Conservation (phyloP, 2,113 vertebrate species). For the Salvator merianae region DNA sequence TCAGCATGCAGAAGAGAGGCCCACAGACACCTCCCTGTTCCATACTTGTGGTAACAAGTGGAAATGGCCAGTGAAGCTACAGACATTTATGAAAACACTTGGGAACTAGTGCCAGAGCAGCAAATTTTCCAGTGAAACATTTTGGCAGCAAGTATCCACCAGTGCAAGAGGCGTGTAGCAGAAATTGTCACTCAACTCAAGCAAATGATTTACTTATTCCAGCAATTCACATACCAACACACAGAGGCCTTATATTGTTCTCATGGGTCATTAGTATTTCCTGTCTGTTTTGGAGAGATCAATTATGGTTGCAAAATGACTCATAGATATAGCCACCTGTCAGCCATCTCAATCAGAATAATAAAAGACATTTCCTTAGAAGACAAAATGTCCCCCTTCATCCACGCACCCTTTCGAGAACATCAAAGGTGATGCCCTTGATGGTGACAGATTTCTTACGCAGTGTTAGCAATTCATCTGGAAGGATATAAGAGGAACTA, state of each 20-base stretch:
- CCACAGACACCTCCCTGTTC: too few relatives aligned
- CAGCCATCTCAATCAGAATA: not conserved
- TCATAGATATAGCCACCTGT: slow-evolving; percentile 4
- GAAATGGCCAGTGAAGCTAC: not conserved
- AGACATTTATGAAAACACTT: not conserved
- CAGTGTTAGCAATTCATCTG: slow-evolving; percentile 30
- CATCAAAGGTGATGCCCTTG: slow-evolving; percentile 12
- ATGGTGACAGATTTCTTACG: slow-evolving; percentile 33
- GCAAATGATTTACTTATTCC: slow-evolving; percentile 27
- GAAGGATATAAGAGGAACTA: slow-evolving; percentile 49
- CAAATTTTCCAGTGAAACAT: not conserved
- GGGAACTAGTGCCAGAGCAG: not conserved
- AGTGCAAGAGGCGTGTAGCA: not conserved
- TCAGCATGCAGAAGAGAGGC: too few relatives aligned
- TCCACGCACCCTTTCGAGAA: not conserved
- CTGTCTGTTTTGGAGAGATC: slow-evolving; percentile 34
- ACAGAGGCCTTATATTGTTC: slow-evolving; percentile 24
- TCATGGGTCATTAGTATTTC: slow-evolving; percentile 30
- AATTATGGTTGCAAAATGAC: slow-evolving; percentile 21
- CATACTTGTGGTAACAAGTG: too few relatives aligned
- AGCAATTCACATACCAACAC: slow-evolving; percentile 1
- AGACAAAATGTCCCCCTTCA: not conserved
- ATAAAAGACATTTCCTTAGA: not conserved
- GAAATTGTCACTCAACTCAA: slow-evolving; percentile 23
- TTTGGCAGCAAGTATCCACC: not conserved